phyloP scores from a whole-genome alignment of 2,888 invertebrate species.

The Leptinotarsa peninsularis region DNA sequence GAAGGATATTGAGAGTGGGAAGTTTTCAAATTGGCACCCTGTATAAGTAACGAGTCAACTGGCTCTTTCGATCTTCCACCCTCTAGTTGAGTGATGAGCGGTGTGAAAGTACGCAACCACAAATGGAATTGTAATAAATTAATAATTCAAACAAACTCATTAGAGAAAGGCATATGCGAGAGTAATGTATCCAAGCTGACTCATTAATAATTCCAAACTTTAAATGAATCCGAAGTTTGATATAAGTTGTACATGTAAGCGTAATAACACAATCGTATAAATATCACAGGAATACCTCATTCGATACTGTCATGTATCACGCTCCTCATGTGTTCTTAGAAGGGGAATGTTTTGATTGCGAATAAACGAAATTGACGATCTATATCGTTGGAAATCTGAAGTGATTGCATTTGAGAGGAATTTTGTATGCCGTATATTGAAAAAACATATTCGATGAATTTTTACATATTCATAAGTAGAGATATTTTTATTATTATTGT shows the following conservation, averaged over 20 bases:
- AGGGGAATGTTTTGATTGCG: not conserved
- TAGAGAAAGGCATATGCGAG: conserved; percentile 62
- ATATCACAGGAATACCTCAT: conserved; percentile 49
- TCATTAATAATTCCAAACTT: conserved; percentile 63
- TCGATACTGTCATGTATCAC: conserved; percentile 33
- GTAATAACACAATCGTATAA: conserved; percentile 40
- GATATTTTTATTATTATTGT: no score
- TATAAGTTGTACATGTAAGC: conserved; percentile 40
- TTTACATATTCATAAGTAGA: no score
- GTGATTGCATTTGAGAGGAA: no score
- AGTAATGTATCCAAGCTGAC: conserved; percentile 62
- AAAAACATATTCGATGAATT: no score
- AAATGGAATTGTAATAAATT: conserved; percentile 63
- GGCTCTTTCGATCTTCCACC: conserved; percentile 1
- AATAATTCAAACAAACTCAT: conserved; percentile 65
- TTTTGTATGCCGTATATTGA: no score
- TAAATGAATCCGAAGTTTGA: conserved; percentile 42
- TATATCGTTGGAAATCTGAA: not conserved
- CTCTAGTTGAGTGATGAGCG: not conserved
- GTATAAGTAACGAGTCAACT: not conserved
- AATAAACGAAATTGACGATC: not conserved
- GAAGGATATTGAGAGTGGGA: no score
- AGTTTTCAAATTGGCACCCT: no score
- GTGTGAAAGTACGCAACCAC: conserved; percentile 33
- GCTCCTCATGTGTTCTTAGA: not conserved